These are phyloP conservation scores for Apodemia mormo DNA, from an alignment of 2,888 invertebrate species.

Conservation along the genomic window DNA sequence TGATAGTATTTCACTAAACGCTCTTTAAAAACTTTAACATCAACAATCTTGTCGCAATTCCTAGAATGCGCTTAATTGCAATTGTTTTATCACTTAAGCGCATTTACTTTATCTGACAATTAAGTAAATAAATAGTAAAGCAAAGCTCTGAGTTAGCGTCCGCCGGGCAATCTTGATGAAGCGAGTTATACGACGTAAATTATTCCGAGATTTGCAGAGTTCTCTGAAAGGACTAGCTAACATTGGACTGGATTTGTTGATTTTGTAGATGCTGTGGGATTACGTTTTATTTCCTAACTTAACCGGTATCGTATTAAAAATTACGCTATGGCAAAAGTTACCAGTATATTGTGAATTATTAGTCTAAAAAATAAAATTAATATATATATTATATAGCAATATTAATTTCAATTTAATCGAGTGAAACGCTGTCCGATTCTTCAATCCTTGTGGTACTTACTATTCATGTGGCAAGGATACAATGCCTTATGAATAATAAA, in stretches of 20 bases:
- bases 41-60: neutral
- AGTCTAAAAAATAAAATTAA: no score
- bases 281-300: neutral
- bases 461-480: no score
- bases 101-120: slow-evolving; percentile 20
- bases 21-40: neutral
- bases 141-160: slow-evolving; percentile 19
- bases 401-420: no score
- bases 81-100: slow-evolving; percentile 10
- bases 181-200: slow-evolving; percentile 14
- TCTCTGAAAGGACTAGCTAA: neutral
- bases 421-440: no score
- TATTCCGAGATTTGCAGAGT: slow-evolving; percentile 5
- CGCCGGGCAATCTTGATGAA: slow-evolving; percentile 18
- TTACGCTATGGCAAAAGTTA: no score
- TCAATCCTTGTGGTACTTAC: no score
- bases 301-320: no score
- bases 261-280: slow-evolving; percentile 4
- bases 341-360: no score
- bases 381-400: no score
- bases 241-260: slow-evolving; percentile 11
- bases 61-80: neutral
- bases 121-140: slow-evolving; percentile 21
- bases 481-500: no score
- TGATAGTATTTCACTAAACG: no score